Evolutionary conservation across 2,113 vertebrate genomes (phyloP).

Genomic region (Chrysochloris asiatica): DNA sequence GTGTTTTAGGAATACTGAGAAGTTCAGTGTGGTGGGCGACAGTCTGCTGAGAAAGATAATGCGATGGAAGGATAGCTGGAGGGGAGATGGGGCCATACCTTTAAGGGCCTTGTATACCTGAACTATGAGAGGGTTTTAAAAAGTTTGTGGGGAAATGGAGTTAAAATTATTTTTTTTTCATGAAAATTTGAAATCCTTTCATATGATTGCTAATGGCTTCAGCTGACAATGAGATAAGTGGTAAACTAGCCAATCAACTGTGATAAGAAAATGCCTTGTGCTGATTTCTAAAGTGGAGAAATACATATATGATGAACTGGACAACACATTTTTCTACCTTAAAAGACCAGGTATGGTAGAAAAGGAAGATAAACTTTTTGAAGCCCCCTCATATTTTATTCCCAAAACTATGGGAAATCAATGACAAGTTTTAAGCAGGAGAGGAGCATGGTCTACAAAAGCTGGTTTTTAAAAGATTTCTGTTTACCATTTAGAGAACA

Average conservation of each 20-base stretch:
- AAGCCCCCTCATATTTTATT: background rate
- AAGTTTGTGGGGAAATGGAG: too few relatives aligned
- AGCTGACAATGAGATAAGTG: background rate
- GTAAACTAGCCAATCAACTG: background rate
- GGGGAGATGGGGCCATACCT: background rate
- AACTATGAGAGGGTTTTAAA: too few relatives aligned
- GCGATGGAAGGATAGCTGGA: background rate
- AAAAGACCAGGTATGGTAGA: background rate
- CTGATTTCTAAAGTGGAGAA: constrained; percentile 28
- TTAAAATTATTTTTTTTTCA: too few relatives aligned
- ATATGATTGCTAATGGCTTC: background rate
- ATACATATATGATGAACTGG: background rate
- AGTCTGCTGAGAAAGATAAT: background rate
- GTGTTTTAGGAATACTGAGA: background rate
- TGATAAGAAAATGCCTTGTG: background rate
- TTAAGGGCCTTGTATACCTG: background rate
- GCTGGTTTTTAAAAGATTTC: background rate
- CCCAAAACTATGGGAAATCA: background rate
- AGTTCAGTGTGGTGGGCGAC: background rate
- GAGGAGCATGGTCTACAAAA: background rate
- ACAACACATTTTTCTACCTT: background rate
- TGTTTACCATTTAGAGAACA: background rate
- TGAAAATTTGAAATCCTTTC: too few relatives aligned
- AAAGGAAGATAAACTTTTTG: too few relatives aligned
- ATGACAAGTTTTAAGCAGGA: background rate